Conservation (phyloP, 2,113 vertebrate genomes). For the Nothocercus nigrocapillus region DNA sequence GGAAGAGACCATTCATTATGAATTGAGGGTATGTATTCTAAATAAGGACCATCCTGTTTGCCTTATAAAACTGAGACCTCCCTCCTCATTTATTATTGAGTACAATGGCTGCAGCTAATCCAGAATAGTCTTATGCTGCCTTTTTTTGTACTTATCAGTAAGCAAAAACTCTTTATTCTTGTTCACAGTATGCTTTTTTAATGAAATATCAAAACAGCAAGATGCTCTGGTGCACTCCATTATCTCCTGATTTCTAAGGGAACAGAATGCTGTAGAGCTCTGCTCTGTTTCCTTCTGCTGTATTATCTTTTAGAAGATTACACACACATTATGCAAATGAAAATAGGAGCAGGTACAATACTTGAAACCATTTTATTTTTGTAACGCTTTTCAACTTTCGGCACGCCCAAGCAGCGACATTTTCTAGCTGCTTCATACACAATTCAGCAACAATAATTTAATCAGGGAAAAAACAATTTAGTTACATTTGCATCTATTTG, state of each 20-base stretch:
- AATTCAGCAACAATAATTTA: neutral
- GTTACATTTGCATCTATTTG: neutral
- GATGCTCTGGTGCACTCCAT: neutral
- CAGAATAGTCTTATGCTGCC: neutral
- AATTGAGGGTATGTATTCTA: neutral
- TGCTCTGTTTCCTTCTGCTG: neutral
- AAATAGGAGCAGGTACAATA: neutral
- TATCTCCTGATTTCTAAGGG: neutral
- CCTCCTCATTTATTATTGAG: conserved; percentile 9
- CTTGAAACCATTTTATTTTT: neutral
- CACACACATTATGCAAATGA: neutral
- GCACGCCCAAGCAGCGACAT: neutral
- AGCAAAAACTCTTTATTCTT: neutral
- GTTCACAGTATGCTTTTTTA: neutral
- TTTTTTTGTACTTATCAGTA: neutral
- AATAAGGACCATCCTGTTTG: neutral
- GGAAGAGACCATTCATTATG: neutral
- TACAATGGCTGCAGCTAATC: neutral
- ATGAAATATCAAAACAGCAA: conserved; percentile 9
- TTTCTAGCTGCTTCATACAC: neutral
- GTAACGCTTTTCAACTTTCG: neutral
- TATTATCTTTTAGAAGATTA: neutral
- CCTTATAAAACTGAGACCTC: neutral
- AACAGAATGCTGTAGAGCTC: neutral
- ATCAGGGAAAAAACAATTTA: neutral